phyloP scores from a whole-genome alignment of 2,888 invertebrate species.

The Drosophila incognita region DNA sequence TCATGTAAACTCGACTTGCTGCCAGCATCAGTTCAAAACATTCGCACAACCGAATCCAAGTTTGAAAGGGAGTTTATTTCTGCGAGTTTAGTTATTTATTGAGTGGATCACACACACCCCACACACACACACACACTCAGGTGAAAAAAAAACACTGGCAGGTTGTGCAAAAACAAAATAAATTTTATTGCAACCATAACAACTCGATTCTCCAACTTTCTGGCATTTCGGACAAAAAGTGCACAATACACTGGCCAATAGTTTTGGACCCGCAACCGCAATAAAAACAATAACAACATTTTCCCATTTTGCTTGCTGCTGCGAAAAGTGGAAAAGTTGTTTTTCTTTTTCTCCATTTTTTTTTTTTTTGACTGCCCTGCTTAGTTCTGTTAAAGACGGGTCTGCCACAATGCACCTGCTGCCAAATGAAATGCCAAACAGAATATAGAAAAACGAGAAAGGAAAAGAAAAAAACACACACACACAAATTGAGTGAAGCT shows the following conservation, averaged over 20 bases:
- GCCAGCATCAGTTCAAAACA: slow-evolving; percentile 39
- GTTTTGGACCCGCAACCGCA: slow-evolving; percentile 44
- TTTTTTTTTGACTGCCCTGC: slow-evolving; percentile 31
- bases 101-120: slow-evolving; percentile 43
- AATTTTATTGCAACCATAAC: slow-evolving; percentile 59
- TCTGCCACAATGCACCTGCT: slow-evolving; percentile 65
- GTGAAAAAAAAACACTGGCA: slow-evolving; percentile 46
- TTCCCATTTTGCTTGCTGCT: slow-evolving; percentile 15
- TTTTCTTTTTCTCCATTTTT: slow-evolving; percentile 20
- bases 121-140: slow-evolving; percentile 19
- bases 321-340: slow-evolving; percentile 71
- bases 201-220: background rate
- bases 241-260: slow-evolving; percentile 48
- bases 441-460: slow-evolving; percentile 3
- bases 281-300: background rate
- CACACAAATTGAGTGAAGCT: slow-evolving; percentile 5
- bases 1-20: slow-evolving; percentile 61
- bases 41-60: slow-evolving; percentile 15
- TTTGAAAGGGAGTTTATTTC: slow-evolving; percentile 53
- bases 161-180: slow-evolving; percentile 75
- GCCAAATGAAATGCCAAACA: slow-evolving; percentile 71
- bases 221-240: slow-evolving; percentile 1
- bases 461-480: slow-evolving; percentile 3
- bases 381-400: slow-evolving; percentile 60
- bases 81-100: slow-evolving; percentile 68